Conservation (phyloP, 2,113 vertebrate genomes). For the Pelusios castaneus region DNA sequence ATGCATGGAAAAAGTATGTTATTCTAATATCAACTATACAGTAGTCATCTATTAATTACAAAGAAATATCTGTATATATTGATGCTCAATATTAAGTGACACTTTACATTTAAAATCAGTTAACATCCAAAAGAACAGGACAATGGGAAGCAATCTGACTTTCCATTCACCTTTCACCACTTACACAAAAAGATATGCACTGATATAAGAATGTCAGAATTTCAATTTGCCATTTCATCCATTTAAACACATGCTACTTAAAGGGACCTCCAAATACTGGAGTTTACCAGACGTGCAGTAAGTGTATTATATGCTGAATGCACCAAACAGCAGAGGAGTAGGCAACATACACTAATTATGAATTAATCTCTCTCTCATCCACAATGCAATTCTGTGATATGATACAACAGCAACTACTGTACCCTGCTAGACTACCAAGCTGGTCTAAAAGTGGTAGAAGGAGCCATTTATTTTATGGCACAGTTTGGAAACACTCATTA, state of each 20-base stretch:
- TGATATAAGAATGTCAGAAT: constrained; percentile 2
- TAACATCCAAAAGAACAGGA: not conserved
- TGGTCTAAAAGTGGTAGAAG: not conserved
- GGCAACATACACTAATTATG: not conserved
- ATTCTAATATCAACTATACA: not conserved
- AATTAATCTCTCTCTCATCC: not conserved
- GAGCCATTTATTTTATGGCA: not conserved
- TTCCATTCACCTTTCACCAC: constrained; percentile 21
- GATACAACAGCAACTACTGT: not conserved
- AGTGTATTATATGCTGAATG: not conserved
- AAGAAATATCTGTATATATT: not conserved
- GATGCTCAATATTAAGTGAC: not conserved
- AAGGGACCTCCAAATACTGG: constrained; percentile 26
- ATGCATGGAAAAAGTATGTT: not conserved
- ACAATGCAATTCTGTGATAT: not conserved
- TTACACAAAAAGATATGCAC: constrained; percentile 27
- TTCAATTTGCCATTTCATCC: constrained; percentile 22
- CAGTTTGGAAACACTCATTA: not conserved
- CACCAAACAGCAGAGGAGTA: not conserved
- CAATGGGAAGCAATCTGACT: not conserved
- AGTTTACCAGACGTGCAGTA: not conserved
- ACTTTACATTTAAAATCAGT: not conserved
- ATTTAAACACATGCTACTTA: constrained; percentile 27
- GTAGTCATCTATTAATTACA: not conserved
- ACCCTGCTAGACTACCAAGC: not conserved